Percentiles rank a stretch among this genome's conserved stretches.
Conservation (phyloP, 2,797 vertebrate genomes). For the Peromyscus aztecus region DNA sequence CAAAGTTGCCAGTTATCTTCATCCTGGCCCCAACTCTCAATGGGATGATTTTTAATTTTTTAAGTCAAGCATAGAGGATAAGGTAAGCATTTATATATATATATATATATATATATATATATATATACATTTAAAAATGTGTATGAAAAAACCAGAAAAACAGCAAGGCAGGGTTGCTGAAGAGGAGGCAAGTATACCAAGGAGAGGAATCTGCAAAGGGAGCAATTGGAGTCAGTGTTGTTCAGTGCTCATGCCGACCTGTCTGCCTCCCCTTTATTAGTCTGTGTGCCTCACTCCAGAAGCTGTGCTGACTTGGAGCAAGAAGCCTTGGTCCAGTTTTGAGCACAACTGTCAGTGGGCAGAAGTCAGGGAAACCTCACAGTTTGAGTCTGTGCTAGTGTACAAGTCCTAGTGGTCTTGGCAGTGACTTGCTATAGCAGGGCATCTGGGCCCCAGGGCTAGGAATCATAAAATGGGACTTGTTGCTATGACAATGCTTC, state of each 20-base stretch:
- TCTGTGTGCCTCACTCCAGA: no score
- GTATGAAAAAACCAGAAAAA: background rate
- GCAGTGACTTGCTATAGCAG: background rate
- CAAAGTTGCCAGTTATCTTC: background rate
- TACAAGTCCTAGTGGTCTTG: background rate
- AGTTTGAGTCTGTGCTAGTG: background rate
- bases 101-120: no score
- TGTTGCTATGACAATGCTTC: background rate
- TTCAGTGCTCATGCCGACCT: background rate
- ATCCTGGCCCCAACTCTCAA: background rate
- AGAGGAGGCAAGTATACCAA: no score
- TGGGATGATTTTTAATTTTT: no score
- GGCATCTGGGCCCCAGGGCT: background rate
- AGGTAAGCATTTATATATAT: background rate
- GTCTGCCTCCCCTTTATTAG: no score
- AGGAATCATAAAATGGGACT: background rate
- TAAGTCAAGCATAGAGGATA: background rate
- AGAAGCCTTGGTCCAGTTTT: background rate
- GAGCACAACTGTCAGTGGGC: background rate
- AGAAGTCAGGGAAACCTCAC: background rate
- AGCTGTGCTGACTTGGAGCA: background rate
- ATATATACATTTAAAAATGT: background rate
- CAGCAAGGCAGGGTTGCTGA: background rate
- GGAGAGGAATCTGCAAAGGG: background rate
- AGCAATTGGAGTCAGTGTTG: accelerated